Base-by-base conservation (phyloP, 2,113 vertebrate genomes). In the Sardina pilchardus region DNA sequence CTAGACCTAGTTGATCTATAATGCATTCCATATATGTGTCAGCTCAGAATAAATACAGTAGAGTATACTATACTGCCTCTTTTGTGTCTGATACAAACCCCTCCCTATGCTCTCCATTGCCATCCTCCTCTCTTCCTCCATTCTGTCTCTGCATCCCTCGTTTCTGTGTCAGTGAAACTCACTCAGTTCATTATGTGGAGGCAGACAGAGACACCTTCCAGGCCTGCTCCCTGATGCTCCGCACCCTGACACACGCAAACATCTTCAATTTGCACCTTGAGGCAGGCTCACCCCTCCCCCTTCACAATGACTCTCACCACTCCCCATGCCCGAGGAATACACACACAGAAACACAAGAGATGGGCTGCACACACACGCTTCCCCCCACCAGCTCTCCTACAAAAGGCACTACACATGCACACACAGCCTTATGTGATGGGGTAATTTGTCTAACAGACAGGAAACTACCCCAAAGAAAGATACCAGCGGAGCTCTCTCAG, bases 181-280 rank as follows among this genome's bases (percentile, higher is more conserved):
- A 81, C 84, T 6, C 67, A 47, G 75, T 87, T 91, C 81, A 78
- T 88, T 90, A 88, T 71, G 47, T 6, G 78, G 24, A 85, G 45
- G 48, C 39, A 86, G 86, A 88, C 81, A 80, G n/a, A 87, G 81
- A 84, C 85, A 83, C 67, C 47, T 86, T 59, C 14, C 16, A 36
- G 43, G 3, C 83, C 16, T 14, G 34, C 39, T 82, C 82, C 50
- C 80, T 67, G 82, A 85, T 88, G 84, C 81, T 43, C 39, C 19
- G 39, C 84, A 45, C 82, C 81, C 75, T 85, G 83, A 83, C 83
- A 75, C 63, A 84, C 82, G 83, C 81, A 86, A 84, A 86, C 56
- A 81, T 78, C 89, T 81, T 87, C 82, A 88, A 85, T 90, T 89
- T 82, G 86, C 88, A 91, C 89, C 85, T 84, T 81, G 26, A 83